Conservation (phyloP, 2,888 invertebrate species). For the Ochropleura leucogaster region DNA sequence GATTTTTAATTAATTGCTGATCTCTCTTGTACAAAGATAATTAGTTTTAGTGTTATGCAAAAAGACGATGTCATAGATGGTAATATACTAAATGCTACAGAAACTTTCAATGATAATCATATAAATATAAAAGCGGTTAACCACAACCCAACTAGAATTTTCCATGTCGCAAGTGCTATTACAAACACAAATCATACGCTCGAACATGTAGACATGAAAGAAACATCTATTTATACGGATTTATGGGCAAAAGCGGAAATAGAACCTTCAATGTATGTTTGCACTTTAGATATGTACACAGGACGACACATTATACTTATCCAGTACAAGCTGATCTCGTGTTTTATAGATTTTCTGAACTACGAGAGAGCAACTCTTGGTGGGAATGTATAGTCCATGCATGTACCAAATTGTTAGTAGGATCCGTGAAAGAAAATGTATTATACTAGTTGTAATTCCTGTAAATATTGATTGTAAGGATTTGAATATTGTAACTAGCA, state of each 20-base stretch:
- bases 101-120: neutral
- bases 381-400: neutral
- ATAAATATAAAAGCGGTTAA: neutral
- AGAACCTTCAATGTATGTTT: conserved; percentile 47
- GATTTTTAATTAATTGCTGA: conserved; percentile 10
- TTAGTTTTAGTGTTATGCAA: conserved; percentile 15
- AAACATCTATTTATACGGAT: conserved; percentile 44
- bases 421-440: conserved; percentile 45
- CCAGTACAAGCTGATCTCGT: neutral
- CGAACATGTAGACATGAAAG: conserved; percentile 21
- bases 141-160: conserved; percentile 6
- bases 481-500: conserved; percentile 63
- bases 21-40: conserved; percentile 34
- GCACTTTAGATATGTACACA: conserved; percentile 20
- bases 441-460: conserved; percentile 59
- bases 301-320: neutral
- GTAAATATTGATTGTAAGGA: conserved; percentile 61
- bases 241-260: conserved; percentile 54
- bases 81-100: neutral
- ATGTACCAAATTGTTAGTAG: conserved; percentile 25
- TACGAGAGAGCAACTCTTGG: neutral
- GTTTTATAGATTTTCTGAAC: neutral
- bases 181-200: conserved; percentile 49
- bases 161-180: conserved; percentile 25
- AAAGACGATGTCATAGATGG: neutral